Conservation (phyloP, 2,888 invertebrate genomes). For the Monochamus alternatus region DNA sequence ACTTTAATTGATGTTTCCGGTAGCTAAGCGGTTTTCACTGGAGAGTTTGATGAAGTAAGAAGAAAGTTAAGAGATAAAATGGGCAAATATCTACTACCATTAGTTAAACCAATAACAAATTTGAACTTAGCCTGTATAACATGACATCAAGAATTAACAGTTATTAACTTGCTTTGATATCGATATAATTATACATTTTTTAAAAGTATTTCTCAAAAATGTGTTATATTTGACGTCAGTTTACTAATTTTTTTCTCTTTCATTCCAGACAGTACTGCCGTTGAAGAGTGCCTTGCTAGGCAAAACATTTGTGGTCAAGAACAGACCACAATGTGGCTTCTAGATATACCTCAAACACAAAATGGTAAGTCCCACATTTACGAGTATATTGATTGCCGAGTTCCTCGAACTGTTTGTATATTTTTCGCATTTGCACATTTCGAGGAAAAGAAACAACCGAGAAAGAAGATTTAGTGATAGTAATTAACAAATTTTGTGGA, state of each 20-base stretch:
- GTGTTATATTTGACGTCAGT: neutral
- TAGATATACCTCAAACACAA: constrained; percentile 80
- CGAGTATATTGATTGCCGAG: too few relatives aligned
- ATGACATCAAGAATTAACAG: too few relatives aligned
- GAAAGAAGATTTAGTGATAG: too few relatives aligned
- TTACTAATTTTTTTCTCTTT: constrained; percentile 41
- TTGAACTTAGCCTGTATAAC: neutral
- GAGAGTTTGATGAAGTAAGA: constrained; percentile 4
- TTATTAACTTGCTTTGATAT: too few relatives aligned
- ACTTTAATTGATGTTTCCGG: constrained; percentile 40
- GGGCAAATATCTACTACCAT: neutral
- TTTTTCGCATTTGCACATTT: neutral
- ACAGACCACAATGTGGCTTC: constrained; percentile 81
- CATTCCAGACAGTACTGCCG: constrained; percentile 69
- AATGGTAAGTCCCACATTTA: constrained; percentile 71
- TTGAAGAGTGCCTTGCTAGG: constrained; percentile 69
- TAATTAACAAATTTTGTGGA: too few relatives aligned
- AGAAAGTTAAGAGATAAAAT: neutral
- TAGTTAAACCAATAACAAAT: too few relatives aligned
- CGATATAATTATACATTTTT: too few relatives aligned
- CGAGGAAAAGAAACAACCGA: too few relatives aligned
- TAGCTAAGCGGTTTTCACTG: constrained; percentile 29
- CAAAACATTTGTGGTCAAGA: constrained; percentile 72
- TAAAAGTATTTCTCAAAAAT: too few relatives aligned
- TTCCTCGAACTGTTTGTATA: too few relatives aligned